Base-by-base conservation (phyloP, 2,113 vertebrate genomes). In the Deroptyus accipitrinus region DNA sequence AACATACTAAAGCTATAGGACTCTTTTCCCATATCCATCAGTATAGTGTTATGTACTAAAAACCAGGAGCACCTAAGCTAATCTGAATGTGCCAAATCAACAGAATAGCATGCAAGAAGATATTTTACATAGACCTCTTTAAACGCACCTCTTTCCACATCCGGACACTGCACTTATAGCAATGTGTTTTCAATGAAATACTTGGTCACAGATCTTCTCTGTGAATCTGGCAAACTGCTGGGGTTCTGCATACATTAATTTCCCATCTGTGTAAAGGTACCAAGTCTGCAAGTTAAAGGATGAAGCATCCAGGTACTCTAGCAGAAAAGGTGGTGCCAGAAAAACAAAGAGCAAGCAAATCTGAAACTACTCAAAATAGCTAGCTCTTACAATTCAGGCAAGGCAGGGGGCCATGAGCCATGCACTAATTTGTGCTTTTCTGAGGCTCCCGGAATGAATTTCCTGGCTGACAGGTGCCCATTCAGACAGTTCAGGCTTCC, bases 271-370 rank as follows among this genome's bases (percentile, higher is more conserved):
- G 30, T 51, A 86, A 94, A 1, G 10, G 11, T 59, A 54, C 63
- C 7, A 64, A 37, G 25, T 7, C 54, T 3, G 4, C 9, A 86
- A 20, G 9, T 24, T 86, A 81, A 83, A 91, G 35, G 17, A 76
- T 14, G n/a, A 82, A 90, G 30, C 0, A 0, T 22, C 10, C 41
- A 24, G 28, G 10, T 51, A 51, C 9, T 64, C 25, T 9, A 33
- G 55, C 30, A 61, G 74, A 57, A 88, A 78, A 59, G 10, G 59
- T 20, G 30, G 31, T 48, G 33, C 52, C 62, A 62, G 48, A 13
- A 82, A 83, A 82, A 89, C 48, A 88, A 84, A 75, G 44, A 70
- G 67, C 51, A 84, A 73, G n/a, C 24, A 87, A 69, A 79, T 25
- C n/a, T 75, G 61, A 91, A 86, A 67, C 8, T 42, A 66, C 52